Percentiles rank a stretch among this genome's conserved stretches.
Conservation (phyloP, 2,113 vertebrate genomes). For the Calidris pugnax region DNA sequence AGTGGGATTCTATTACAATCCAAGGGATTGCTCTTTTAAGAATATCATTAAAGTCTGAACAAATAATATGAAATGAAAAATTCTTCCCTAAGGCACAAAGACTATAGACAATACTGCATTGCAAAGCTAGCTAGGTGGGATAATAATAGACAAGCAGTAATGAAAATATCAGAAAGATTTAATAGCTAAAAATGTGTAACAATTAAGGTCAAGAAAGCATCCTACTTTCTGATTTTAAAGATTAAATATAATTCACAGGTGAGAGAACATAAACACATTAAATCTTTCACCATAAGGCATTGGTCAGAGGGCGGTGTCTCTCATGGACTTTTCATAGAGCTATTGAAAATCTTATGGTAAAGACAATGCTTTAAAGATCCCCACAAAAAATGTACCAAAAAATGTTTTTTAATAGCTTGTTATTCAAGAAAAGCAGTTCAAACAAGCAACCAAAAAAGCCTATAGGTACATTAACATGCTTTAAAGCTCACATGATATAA, state of each 20-base stretch:
- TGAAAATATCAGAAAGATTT: constrained; percentile 27
- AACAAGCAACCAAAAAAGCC: neutral
- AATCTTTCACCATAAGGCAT: neutral
- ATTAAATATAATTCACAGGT: neutral
- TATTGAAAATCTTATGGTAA: neutral
- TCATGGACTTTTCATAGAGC: neutral
- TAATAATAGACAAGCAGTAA: neutral
- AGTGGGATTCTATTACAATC: constrained; percentile 21
- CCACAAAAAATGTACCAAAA: neutral
- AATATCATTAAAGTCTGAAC: constrained; percentile 59
- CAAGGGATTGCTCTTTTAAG: constrained; percentile 42
- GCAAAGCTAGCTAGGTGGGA: neutral
- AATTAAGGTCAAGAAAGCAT: neutral
- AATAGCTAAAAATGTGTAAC: neutral
- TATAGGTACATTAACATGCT: neutral
- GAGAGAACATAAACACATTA: neutral
- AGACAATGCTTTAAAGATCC: neutral
- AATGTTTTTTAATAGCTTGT: fast-evolving
- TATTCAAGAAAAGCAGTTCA: neutral
- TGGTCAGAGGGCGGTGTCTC: neutral
- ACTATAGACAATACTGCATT: neutral
- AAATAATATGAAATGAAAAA: constrained; percentile 57
- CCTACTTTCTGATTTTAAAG: neutral
- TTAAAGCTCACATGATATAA: neutral
- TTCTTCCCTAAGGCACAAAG: constrained; percentile 4